Percentiles rank a stretch among this genome's conserved stretches.
Conservation (phyloP, 2,113 vertebrate species). For the Diphyllodes magnificus region DNA sequence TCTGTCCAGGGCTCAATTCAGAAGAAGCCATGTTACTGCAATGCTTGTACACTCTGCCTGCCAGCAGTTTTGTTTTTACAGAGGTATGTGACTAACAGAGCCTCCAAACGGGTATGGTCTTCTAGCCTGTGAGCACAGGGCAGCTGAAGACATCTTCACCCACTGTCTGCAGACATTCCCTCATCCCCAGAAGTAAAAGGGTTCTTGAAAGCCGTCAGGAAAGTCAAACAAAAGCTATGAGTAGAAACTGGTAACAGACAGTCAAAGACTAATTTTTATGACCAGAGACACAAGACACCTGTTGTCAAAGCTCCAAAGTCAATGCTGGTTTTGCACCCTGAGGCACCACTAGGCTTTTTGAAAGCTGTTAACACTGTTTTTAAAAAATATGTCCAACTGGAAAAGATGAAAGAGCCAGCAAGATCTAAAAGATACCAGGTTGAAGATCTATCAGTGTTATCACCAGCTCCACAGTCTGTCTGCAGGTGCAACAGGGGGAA, state of each 20-base stretch:
- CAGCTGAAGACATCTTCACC: neutral
- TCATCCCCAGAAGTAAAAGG: neutral
- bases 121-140: neutral
- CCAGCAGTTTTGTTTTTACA: neutral
- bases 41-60: neutral
- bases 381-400: neutral
- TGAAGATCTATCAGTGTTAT: neutral
- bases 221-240: neutral
- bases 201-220: neutral
- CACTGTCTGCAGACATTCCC: neutral
- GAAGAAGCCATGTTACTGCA: neutral
- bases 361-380: neutral
- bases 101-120: neutral
- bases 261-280: neutral
- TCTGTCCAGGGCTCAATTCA: neutral
- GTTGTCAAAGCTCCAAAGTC: neutral
- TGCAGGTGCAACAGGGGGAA: neutral
- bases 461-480: neutral
- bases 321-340: neutral
- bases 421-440: neutral
- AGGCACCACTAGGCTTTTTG: neutral
- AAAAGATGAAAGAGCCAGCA: neutral
- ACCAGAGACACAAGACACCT: neutral
- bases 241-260: neutral
- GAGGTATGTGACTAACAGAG: neutral